phyloP scores from a whole-genome alignment of 2,888 invertebrate species.

The Sericinus montela region DNA sequence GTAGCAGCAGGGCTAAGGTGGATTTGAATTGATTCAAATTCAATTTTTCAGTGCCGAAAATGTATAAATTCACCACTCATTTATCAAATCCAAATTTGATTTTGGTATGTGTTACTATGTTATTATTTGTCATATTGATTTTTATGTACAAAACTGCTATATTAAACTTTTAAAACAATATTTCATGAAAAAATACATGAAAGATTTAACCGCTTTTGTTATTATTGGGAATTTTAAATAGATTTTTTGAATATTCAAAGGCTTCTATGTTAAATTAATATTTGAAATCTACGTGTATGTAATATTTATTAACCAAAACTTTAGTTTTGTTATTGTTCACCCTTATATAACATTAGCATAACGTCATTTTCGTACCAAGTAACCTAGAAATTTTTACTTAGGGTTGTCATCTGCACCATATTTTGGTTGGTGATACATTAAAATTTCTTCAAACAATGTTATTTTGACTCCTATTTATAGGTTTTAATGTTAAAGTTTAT shows the following conservation, averaged over 20 bases:
- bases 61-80: slow-evolving; percentile 70
- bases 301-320: slow-evolving; percentile 26
- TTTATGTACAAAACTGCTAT: neutral
- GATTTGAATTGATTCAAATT: no score
- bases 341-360: slow-evolving; percentile 66
- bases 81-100: slow-evolving; percentile 61
- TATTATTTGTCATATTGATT: neutral
- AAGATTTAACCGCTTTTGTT: no score
- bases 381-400: slow-evolving; percentile 51
- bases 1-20: no score
- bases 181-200: no score
- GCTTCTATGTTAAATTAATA: no score
- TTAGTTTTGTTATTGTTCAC: slow-evolving; percentile 48
- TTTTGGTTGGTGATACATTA: no score
- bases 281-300: no score
- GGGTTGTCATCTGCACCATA: neutral
- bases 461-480: no score
- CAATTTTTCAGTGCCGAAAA: slow-evolving; percentile 58
- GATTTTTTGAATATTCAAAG: no score
- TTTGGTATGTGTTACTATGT: slow-evolving; percentile 49
- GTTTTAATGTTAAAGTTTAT: no score
- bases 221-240: no score
- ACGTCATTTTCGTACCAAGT: slow-evolving; percentile 56
- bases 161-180: neutral
- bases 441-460: no score